phyloP scores from a whole-genome alignment of 2,113 vertebrate genomes.

The Lampris megalopsis region DNA sequence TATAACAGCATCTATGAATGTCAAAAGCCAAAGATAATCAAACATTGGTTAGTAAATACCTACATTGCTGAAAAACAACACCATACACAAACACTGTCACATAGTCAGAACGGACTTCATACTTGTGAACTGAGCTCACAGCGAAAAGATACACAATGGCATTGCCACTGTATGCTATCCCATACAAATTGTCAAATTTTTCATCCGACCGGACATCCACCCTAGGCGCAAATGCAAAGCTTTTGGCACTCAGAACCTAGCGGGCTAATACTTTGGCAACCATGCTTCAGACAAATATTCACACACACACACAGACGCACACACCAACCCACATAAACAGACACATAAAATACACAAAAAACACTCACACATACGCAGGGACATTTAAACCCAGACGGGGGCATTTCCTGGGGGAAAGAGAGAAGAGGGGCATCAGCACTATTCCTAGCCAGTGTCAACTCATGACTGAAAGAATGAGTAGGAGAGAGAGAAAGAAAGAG shows the following conservation, averaged over 20 bases:
- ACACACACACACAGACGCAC: constrained; percentile 24
- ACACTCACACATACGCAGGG: constrained; percentile 18
- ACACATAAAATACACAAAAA: neutral
- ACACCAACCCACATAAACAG: neutral
- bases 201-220: constrained; percentile 71
- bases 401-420: constrained; percentile 69
- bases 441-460: constrained; percentile 69
- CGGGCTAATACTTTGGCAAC: constrained; percentile 73
- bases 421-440: constrained; percentile 74
- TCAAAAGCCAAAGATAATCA: no score
- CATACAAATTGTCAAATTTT: constrained; percentile 73
- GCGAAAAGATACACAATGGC: constrained; percentile 56
- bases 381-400: constrained; percentile 52
- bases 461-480: constrained; percentile 50
- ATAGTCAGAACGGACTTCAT: neutral
- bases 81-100: neutral
- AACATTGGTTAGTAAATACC: no score
- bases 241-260: constrained; percentile 65
- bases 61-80: no score
- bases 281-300: constrained; percentile 59
- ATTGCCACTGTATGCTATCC: constrained; percentile 65
- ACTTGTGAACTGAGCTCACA: constrained; percentile 63
- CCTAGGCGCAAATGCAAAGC: constrained; percentile 66
- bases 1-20: no score
- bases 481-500: neutral